Conservation (phyloP, 2,888 invertebrate species). For the Melieria crassipennis region DNA sequence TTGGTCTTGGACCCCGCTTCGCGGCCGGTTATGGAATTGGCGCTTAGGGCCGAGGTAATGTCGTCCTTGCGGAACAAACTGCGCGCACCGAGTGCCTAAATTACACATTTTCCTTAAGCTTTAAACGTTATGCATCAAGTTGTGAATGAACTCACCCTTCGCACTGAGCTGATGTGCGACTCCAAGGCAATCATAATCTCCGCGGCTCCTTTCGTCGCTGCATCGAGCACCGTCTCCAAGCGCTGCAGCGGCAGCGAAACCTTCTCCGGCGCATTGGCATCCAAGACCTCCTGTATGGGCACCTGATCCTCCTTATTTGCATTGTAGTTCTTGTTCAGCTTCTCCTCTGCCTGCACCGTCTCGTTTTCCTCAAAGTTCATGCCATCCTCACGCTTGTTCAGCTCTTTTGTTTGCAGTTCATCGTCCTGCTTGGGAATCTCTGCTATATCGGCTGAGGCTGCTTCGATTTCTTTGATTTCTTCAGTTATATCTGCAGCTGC, state of each 20-base stretch:
- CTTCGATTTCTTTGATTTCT: slow-evolving; percentile 14
- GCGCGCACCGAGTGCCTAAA: slow-evolving; percentile 62
- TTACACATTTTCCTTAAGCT: not conserved
- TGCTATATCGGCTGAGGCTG: slow-evolving; percentile 9
- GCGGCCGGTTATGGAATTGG: slow-evolving; percentile 71
- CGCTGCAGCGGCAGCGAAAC: slow-evolving; percentile 68
- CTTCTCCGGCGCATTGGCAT: slow-evolving; percentile 69
- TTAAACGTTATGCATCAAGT: not conserved
- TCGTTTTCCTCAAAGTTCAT: slow-evolving; percentile 61
- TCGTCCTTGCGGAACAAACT: slow-evolving; percentile 69
- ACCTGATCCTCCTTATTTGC: slow-evolving; percentile 61
- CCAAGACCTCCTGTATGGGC: slow-evolving; percentile 66
- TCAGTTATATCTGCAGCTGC: not conserved
- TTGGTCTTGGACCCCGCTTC: slow-evolving; percentile 65
- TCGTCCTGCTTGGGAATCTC: slow-evolving; percentile 20
- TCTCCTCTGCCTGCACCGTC: slow-evolving; percentile 68
- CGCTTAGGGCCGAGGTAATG: slow-evolving; percentile 71
- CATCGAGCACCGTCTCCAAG: slow-evolving; percentile 62
- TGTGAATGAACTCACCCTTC: slow-evolving; percentile 52
- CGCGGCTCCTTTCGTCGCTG: slow-evolving; percentile 53
- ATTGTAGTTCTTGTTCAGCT: slow-evolving; percentile 68
- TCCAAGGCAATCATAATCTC: slow-evolving; percentile 74
- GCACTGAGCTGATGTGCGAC: slow-evolving; percentile 54
- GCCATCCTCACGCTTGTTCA: slow-evolving; percentile 55
- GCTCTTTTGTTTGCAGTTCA: slow-evolving; percentile 46